Percentiles rank a stretch among this genome's conserved stretches.
phyloP scores from a whole-genome alignment of 1,140 invertebrate genomes.

The Leucophenga varia region DNA sequence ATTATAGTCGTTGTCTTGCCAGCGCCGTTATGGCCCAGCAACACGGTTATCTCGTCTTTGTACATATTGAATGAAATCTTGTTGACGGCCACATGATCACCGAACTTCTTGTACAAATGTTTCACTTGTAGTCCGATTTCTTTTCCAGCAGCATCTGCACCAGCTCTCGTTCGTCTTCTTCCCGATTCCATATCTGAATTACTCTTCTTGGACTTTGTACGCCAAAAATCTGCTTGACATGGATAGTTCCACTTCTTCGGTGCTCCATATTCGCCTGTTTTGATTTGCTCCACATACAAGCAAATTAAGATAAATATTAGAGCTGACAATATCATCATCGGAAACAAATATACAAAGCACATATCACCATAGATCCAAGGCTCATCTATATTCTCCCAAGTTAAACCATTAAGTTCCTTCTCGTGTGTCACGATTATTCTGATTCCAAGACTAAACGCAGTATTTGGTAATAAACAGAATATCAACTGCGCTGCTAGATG shows the following conservation, averaged over 20 bases:
- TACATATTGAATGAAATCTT: conserved; percentile 71
- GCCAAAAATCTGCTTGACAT: conserved; percentile 58
- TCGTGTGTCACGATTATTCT: conserved; percentile 61
- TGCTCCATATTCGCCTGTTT: conserved; percentile 68
- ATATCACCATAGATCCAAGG: conserved; percentile 67
- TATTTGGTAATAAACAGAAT: conserved; percentile 65
- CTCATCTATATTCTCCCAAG: conserved; percentile 70
- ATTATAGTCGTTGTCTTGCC: conserved; percentile 66
- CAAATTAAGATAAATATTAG: conserved; percentile 66
- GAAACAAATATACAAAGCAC: too few species aligned
- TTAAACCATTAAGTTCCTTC: conserved; percentile 3
- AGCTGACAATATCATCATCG: conserved; percentile 63
- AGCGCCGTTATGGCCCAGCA: conserved; percentile 71
- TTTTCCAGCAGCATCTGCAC: too few species aligned
- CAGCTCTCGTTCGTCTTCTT: too few species aligned
- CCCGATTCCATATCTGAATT: too few species aligned
- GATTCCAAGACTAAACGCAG: conserved; percentile 73
- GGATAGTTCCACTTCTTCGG: conserved; percentile 71
- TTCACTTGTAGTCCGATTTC: too few species aligned
- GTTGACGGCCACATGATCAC: conserved; percentile 66
- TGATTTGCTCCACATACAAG: conserved; percentile 70
- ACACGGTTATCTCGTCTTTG: conserved; percentile 65
- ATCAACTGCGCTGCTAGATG: too few species aligned
- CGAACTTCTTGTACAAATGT: conserved; percentile 60
- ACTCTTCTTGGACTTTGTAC: too few species aligned